Evolutionary conservation across 2,888 invertebrate species (phyloP).

Genomic region (Stenodera caucasica): DNA sequence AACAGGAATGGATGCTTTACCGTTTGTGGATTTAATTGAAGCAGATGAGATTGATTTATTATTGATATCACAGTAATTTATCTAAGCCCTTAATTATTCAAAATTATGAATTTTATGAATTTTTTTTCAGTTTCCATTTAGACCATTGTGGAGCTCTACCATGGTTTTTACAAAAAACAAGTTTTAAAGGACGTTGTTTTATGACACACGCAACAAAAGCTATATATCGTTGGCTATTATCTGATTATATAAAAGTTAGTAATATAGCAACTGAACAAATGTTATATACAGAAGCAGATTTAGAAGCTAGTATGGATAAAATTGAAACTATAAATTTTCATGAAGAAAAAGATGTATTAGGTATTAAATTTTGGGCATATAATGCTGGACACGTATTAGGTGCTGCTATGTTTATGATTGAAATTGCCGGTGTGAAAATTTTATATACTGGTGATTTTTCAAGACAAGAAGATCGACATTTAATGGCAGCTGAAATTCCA

Average conservation of each 20-base stretch:
- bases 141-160: constrained; percentile 98
- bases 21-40: constrained; percentile 96
- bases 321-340: constrained; percentile 99
- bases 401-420: constrained; percentile 99
- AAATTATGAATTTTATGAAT: constrained; percentile 17
- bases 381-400: constrained; percentile 99
- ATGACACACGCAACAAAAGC: constrained; percentile 99
- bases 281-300: constrained; percentile 95
- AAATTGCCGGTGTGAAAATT: constrained; percentile 97
- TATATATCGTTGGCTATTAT: constrained; percentile 96
- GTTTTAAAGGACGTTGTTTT: constrained; percentile 95
- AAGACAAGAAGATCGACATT: constrained; percentile 96
- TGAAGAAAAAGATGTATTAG: constrained; percentile 96
- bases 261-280: constrained; percentile 96
- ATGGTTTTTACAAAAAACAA: constrained; percentile 96
- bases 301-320: constrained; percentile 97
- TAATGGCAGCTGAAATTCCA: constrained; percentile 99
- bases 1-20: constrained; percentile 95
- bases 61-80: constrained; percentile 83
- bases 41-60: constrained; percentile 96
- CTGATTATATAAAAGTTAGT: constrained; percentile 99
- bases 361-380: constrained; percentile 98
- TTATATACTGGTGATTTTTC: constrained; percentile 99
- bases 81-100: not conserved
- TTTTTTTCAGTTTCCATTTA: constrained; percentile 82